Conservation (phyloP, 2,888 invertebrate genomes). For the Noctua janthe region DNA sequence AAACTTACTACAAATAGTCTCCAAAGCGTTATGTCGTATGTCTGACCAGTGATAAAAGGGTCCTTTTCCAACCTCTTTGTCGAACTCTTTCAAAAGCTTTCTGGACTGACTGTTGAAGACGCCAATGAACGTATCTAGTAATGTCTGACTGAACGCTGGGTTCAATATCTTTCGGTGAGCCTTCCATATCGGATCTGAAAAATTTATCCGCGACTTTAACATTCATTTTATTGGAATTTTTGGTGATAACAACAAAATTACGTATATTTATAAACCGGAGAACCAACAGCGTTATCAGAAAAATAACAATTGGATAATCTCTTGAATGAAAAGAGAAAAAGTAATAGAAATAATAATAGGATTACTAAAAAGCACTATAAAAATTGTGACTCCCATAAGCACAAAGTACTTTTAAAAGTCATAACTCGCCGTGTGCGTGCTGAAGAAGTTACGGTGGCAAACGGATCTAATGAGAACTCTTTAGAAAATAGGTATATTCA, state of each 20-base stretch:
- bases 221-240: not conserved
- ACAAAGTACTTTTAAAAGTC: not conserved
- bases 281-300: not conserved
- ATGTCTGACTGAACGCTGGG: slow-evolving; percentile 78
- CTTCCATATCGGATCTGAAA: slow-evolving; percentile 77
- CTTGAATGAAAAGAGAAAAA: not conserved
- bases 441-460: not conserved
- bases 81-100: slow-evolving; percentile 72
- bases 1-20: slow-evolving; percentile 82
- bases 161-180: slow-evolving; percentile 77
- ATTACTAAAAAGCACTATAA: not conserved
- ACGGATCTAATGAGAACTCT: not conserved
- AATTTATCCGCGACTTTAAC: not conserved
- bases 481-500: not conserved
- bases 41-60: slow-evolving; percentile 80
- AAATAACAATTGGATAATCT: not conserved
- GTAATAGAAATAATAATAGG: not conserved
- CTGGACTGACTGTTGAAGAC: slow-evolving; percentile 78
- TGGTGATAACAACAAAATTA: not conserved
- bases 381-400: not conserved
- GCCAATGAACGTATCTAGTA: slow-evolving; percentile 75
- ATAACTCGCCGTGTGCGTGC: not conserved
- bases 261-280: not conserved
- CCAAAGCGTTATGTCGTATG: slow-evolving; percentile 78
- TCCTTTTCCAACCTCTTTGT: slow-evolving; percentile 71